Conservation (phyloP, 2,888 invertebrate genomes). For the Eristalis arbustorum region DNA sequence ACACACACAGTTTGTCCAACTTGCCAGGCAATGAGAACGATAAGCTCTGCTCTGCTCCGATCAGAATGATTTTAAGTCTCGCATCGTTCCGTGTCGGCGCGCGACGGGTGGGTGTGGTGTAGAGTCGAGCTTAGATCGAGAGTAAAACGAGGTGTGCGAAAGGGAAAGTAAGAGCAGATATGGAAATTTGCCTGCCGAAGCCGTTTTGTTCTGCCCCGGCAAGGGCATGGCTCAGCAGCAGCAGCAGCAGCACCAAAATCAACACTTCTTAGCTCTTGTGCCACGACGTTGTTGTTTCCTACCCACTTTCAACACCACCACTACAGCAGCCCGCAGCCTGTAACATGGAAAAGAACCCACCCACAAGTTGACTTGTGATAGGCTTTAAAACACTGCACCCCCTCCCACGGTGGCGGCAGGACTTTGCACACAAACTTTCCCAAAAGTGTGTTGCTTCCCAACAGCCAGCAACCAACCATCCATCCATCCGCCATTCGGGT, state of each 20-base stretch:
- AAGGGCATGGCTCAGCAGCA: slow-evolving; percentile 1
- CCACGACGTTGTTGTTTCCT: background rate
- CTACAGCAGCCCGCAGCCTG: slow-evolving; percentile 22
- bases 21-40: too few species aligned
- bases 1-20: too few species aligned
- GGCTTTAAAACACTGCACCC: slow-evolving; percentile 57
- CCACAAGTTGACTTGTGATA: slow-evolving; percentile 57
- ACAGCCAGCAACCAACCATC: background rate
- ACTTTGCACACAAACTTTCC: slow-evolving; percentile 30
- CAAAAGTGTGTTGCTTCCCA: slow-evolving; percentile 27
- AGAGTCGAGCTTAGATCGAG: background rate
- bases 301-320: background rate
- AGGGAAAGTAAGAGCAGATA: background rate
- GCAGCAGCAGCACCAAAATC: too few species aligned
- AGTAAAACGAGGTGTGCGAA: slow-evolving; percentile 6
- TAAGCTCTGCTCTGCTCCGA: too few species aligned
- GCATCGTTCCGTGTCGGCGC: background rate
- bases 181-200: background rate
- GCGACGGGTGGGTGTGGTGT: slow-evolving; percentile 51
- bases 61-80: background rate
- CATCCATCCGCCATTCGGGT: slow-evolving; percentile 28
- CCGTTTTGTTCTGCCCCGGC: background rate
- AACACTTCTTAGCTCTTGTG: background rate
- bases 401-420: slow-evolving; percentile 23
- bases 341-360: slow-evolving; percentile 53